Evolutionary conservation across 2,888 invertebrate genomes (phyloP).

Genomic region (Cheilosia vernalis): DNA sequence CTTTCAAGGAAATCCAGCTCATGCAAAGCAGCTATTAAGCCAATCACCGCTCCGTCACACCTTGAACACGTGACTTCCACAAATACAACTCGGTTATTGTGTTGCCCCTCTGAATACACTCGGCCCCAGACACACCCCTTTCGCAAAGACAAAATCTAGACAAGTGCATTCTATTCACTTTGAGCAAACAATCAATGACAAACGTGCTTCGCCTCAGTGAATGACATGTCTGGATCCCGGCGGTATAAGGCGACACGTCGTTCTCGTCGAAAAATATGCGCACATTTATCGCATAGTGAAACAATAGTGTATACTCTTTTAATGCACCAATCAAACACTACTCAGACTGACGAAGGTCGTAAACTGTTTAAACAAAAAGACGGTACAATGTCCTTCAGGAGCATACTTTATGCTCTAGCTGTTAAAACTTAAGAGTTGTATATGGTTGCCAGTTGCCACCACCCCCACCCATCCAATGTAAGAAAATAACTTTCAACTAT

Average conservation of each 20-base stretch:
- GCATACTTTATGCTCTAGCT: background rate
- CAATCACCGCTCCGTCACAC: conserved; percentile 12
- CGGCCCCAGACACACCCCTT: conserved; percentile 45
- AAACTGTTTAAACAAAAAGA: background rate
- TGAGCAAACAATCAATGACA: conserved; percentile 57
- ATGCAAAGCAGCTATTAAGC: conserved; percentile 16
- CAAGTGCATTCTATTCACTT: conserved; percentile 41
- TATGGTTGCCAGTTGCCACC: background rate
- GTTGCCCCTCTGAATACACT: background rate
- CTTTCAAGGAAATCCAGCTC: conserved; percentile 50
- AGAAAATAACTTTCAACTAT: background rate
- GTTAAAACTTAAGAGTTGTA: background rate
- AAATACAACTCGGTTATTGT: background rate
- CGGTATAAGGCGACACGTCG: conserved; percentile 9
- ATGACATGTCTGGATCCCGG: conserved; percentile 34
- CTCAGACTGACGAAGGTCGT: background rate
- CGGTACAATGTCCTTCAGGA: background rate
- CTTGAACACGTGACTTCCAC: conserved; percentile 33
- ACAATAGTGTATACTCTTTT: conserved; percentile 1
- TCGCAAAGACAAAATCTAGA: conserved; percentile 30
- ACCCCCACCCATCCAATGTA: background rate
- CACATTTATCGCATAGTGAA: conserved; percentile 11
- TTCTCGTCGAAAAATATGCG: background rate
- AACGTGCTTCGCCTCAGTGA: conserved; percentile 44
- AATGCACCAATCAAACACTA: conserved; percentile 1